Evolutionary conservation across 1,140 invertebrate genomes (phyloP), one percentile per base, ranked within the genome.

Genomic region (Drosophila oshimai): DNA sequence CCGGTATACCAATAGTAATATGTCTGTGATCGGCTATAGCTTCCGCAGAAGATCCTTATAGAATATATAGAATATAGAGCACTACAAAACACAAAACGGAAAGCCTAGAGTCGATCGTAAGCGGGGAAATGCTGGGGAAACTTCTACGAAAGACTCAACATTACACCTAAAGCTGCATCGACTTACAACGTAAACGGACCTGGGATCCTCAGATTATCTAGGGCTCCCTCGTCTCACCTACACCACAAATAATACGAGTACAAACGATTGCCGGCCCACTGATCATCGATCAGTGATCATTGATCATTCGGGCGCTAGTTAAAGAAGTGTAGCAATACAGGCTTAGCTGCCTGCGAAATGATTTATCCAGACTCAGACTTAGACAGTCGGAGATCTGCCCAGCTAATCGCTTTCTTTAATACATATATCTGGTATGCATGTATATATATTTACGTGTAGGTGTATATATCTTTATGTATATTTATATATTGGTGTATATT

Each of bases 401-500:
- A 37, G 47, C 46, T 65, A 73, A 67, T 57, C 49, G 58, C 36
- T 49, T 61, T 39, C 62, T 50, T 64, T 64, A 64, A 49, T 49
- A 65, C 18, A 67, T 74, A 70, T 60, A 50, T 68, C 26, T 49
- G 24, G 24, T 54, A 46, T 73, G 31, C 60, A 46, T 70, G 41
- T 75, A 72, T 76, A 67, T 75, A 37, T 80, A 42, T 61, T 51
- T 75, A 62, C 33, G 54, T 78, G 72, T 72, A 65, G 26, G 34
- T 75, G 60, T 86, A 55, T 79, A 65, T 74, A 74, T 78, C 57
- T 76, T 50, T 62, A 75, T 78, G 64, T 80, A 84, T 86, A 80
- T 84, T 74, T 88, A 88, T 87, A 81, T 88, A 87, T 87, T 78
- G 84, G 77, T 87, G 78, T 87, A 83, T 83, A 88, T 81, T 81